Conservation (phyloP, 2,113 vertebrate species). For the Cairina moschata region DNA sequence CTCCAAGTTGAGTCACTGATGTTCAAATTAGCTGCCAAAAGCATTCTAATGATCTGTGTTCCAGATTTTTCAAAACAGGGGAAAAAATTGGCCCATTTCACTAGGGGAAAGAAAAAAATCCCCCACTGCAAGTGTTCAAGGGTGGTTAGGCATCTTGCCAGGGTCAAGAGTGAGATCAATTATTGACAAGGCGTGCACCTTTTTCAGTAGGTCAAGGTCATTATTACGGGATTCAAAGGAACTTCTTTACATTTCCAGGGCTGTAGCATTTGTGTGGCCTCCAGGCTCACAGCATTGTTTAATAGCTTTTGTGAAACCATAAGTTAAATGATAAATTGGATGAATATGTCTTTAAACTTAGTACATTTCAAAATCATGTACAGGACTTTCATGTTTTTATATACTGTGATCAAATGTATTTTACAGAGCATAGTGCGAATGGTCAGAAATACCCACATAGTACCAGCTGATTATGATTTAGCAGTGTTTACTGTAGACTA, state of each 20-base stretch:
- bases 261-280: conserved; percentile 55
- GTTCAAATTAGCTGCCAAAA: conserved; percentile 87
- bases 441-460: neutral
- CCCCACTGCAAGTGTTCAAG: neutral
- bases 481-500: neutral
- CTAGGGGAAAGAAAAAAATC: conserved; percentile 29
- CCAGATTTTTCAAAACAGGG: conserved; percentile 79
- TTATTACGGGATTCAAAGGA: conserved; percentile 68
- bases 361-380: neutral
- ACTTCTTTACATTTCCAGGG: conserved; percentile 51
- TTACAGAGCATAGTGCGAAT: neutral
- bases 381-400: neutral
- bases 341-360: conserved; percentile 52
- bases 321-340: conserved; percentile 56
- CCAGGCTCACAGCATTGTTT: conserved; percentile 49
- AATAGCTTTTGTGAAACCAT: conserved; percentile 54
- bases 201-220: conserved; percentile 51
- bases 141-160: conserved; percentile 30
- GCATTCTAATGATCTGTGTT: conserved; percentile 80
- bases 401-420: neutral
- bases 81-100: conserved; percentile 76
- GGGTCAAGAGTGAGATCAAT: conserved; percentile 70
- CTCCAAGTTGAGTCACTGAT: conserved; percentile 81
- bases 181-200: conserved; percentile 38
- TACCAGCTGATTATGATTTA: conserved; percentile 40